These are phyloP conservation scores for Trachurus trachurus DNA, from an alignment of 2,797 vertebrate species.

Conservation along the genomic window DNA sequence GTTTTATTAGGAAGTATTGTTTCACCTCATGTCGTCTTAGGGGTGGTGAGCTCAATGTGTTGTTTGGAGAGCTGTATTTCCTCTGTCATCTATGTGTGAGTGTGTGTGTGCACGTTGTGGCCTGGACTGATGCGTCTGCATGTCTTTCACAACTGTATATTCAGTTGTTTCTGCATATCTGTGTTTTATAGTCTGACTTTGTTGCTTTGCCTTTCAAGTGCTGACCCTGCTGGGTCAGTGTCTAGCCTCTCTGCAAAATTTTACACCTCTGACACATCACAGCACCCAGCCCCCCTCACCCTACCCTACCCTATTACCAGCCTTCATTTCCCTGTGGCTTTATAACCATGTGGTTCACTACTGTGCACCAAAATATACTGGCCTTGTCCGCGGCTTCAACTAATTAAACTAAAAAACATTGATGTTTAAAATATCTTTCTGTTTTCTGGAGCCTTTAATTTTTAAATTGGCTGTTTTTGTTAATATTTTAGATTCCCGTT, in stretches of 20 bases:
- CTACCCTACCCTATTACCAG: not conserved
- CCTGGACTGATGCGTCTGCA: not conserved
- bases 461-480: not conserved
- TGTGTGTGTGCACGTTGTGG: not conserved
- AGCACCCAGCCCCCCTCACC: not conserved
- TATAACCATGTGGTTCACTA: not conserved
- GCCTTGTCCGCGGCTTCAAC: not conserved
- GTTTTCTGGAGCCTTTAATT: not conserved
- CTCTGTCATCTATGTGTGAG: too few species aligned
- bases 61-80: not conserved
- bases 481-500: not conserved
- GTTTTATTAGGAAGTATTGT: conserved; percentile 5
- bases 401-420: not conserved
- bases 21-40: not conserved
- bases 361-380: not conserved
- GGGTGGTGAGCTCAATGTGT: not conserved
- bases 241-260: conserved; percentile 52
- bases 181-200: conserved; percentile 18
- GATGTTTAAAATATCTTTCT: not conserved
- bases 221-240: conserved; percentile 58
- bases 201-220: conserved; percentile 46
- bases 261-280: conserved; percentile 44
- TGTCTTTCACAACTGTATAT: not conserved
- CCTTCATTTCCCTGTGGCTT: conserved; percentile 18
- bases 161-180: conserved; percentile 6